Base-by-base conservation (phyloP, 2,797 vertebrate genomes). In the Rhyacichthys aspro region DNA sequence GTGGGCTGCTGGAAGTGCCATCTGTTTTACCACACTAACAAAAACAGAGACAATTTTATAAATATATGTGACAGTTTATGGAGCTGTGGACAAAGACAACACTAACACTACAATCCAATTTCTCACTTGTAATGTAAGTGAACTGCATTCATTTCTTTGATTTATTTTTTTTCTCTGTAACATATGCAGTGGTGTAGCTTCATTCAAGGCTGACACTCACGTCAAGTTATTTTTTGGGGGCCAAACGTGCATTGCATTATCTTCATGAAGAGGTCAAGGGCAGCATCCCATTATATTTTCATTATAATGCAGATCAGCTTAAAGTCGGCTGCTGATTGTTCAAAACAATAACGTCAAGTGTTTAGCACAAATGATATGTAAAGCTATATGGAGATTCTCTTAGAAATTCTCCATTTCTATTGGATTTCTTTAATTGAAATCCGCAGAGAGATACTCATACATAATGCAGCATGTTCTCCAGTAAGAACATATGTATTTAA, bases 131-230 rank as follows among this genome's bases (percentile, higher is more conserved):
- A 47, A 3, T 36, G 5, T 5, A 36, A 9, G 8, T 5, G 34
- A 9, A 41, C 1, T 14, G 12, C 38, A 12, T 14, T 41, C 12
- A 41, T 41, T 12, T 41, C 11, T 14, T 1, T 41, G 6, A 1
- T 7, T 41, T 41, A 12, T 41, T 41, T 12, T 11, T 38, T 14
- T 41, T 7, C 14, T 4, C 38, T n/a, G 23, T 28, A 5, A 2
- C 11, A 41, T n/a, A 41, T 41, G 38, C 5, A 42, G 12, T 18
- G 3, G 23, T 0, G 1, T 32, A 11, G 15, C 18, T 39, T 19
- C 15, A 32, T 16, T 43, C 8, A 48, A 57, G 34, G 33, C 10
- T 46, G 34, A 58, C n/a, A 36, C 48, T 55, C 50, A 50, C 16
- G n/a, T 59, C 11, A 19, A 16, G 45, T 33, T 28, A n/a, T 37